Conservation (phyloP, 2,797 vertebrate genomes). For the Mus spretus region DNA sequence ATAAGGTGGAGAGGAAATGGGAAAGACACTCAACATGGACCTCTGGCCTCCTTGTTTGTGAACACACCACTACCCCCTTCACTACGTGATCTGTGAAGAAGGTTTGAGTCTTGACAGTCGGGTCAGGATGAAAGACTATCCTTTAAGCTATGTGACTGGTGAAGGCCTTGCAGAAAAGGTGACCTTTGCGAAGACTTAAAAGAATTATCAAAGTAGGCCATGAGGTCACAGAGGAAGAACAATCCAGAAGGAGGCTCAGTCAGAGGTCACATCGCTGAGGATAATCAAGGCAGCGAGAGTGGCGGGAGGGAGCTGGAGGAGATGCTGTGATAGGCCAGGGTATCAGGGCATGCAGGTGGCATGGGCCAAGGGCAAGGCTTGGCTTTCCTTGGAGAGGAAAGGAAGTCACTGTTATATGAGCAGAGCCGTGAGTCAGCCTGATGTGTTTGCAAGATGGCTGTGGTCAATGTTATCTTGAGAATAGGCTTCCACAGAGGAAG, state of each 20-base stretch:
- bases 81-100: neutral
- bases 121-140: neutral
- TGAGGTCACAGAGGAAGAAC: neutral
- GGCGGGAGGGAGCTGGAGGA: fast-evolving
- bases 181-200: neutral
- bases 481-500: neutral
- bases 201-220: neutral
- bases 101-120: neutral
- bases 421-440: neutral
- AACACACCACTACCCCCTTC: neutral
- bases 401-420: neutral
- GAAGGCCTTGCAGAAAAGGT: neutral
- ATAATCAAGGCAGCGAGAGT: neutral
- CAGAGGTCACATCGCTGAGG: too few relatives aligned
- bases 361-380: neutral
- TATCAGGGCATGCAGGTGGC: neutral
- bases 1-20: neutral
- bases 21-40: neutral
- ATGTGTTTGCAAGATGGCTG: neutral
- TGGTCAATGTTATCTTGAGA: neutral
- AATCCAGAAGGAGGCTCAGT: constrained; percentile 4
- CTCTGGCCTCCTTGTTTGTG: too few relatives aligned
- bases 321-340: neutral
- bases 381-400: neutral
- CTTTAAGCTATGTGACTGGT: neutral